phyloP scores from a whole-genome alignment of 2,113 vertebrate species.

The Hyperoodon ampullatus region DNA sequence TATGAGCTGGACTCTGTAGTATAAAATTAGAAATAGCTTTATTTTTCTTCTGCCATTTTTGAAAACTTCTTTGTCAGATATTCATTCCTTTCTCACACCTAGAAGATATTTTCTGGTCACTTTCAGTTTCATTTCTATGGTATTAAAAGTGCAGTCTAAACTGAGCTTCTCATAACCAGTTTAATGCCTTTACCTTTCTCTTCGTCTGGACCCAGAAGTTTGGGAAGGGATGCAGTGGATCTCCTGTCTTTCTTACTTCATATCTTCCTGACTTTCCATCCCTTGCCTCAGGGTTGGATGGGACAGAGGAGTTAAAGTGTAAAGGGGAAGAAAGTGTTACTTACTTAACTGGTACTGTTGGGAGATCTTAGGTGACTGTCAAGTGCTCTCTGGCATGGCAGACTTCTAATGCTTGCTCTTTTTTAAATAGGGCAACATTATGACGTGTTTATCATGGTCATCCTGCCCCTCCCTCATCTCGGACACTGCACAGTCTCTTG shows the following conservation, averaged over 20 bases:
- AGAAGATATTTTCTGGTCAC: neutral
- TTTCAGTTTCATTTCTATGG: neutral
- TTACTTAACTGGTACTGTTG: neutral
- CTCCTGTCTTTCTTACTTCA: neutral
- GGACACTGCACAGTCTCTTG: neutral
- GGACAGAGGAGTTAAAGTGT: neutral
- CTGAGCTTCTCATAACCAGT: neutral
- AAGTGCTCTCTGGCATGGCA: neutral
- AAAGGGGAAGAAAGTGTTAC: neutral
- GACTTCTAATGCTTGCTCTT: neutral
- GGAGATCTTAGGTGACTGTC: neutral
- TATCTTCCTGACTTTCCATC: neutral
- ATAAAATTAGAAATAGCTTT: neutral
- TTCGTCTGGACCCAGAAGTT: neutral
- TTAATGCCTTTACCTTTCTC: neutral
- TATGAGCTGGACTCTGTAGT: neutral
- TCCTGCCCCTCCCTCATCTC: accelerated
- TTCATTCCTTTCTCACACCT: neutral
- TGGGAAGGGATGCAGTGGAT: neutral
- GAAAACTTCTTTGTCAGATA: neutral
- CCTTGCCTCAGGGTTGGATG: neutral
- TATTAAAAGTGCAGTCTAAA: neutral
- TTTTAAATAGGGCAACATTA: neutral
- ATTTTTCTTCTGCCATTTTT: neutral
- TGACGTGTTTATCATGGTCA: neutral